Evolutionary conservation across 2,888 invertebrate species (phyloP).

Genomic region (Agonopterix alstromeriana): DNA sequence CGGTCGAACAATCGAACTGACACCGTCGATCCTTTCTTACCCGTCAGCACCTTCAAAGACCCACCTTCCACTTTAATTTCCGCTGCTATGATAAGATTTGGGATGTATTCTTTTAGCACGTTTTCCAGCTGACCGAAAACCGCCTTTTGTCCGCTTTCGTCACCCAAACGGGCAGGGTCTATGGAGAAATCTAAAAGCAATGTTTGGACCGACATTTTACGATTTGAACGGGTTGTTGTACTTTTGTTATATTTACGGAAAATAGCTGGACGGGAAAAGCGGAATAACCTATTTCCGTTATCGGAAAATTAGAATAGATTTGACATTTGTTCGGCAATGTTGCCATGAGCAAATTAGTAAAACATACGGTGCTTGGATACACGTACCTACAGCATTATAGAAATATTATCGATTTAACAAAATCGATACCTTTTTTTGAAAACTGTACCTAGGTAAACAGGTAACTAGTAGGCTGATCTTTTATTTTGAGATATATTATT

Average conservation of each 20-base stretch:
- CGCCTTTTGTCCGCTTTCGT: conserved; percentile 79
- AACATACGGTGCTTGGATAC: not conserved
- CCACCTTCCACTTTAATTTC: conserved; percentile 83
- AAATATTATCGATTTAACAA: too few relatives aligned
- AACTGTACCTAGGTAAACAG: too few relatives aligned
- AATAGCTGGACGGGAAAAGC: conserved; percentile 35
- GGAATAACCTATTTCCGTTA: not conserved
- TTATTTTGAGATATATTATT: too few relatives aligned
- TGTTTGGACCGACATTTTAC: conserved; percentile 86
- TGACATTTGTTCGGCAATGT: not conserved
- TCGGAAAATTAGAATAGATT: not conserved
- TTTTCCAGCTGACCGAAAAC: conserved; percentile 82
- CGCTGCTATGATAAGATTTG: conserved; percentile 81
- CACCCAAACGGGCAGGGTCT: conserved; percentile 80
- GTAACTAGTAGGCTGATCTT: too few relatives aligned
- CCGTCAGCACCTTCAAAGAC: conserved; percentile 81
- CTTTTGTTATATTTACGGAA: conserved; percentile 20
- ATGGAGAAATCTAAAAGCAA: conserved; percentile 88
- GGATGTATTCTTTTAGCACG: conserved; percentile 83
- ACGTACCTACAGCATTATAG: not conserved
- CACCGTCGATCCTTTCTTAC: conserved; percentile 82
- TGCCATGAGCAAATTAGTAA: not conserved
- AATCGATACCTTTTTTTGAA: too few relatives aligned
- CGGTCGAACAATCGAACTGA: conserved; percentile 84
- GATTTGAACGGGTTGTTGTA: conserved; percentile 13